Conservation (phyloP, 2,113 vertebrate genomes). For the Galeopterus variegatus region DNA sequence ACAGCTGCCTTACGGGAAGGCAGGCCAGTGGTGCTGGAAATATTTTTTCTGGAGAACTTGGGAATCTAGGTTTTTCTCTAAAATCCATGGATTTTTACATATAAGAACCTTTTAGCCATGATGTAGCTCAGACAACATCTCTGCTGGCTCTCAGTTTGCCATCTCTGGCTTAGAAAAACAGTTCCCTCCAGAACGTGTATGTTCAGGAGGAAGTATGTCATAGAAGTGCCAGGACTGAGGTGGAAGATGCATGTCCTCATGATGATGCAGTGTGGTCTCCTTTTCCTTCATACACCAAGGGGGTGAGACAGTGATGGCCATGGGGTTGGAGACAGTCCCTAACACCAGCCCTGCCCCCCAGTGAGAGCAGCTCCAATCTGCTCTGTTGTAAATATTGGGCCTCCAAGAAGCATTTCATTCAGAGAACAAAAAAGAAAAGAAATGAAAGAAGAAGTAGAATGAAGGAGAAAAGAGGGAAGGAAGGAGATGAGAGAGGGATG, state of each 20-base stretch:
- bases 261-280: accelerated
- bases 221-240: background rate
- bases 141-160: background rate
- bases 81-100: background rate
- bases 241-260: background rate
- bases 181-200: background rate
- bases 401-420: background rate
- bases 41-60: background rate
- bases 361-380: background rate
- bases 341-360: accelerated
- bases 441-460: no score
- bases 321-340: no score
- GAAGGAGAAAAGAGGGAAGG: background rate
- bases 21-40: background rate
- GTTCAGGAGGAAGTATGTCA: background rate
- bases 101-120: accelerated
- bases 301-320: accelerated
- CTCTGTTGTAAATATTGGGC: background rate
- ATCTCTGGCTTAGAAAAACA: background rate
- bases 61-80: no score
- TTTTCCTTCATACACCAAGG: no score
- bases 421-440: background rate
- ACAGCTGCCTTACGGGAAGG: background rate
- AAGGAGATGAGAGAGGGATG: background rate
- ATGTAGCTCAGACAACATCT: no score